Base-by-base conservation (phyloP, 2,113 vertebrate genomes). In the Hepsetus odoe region DNA sequence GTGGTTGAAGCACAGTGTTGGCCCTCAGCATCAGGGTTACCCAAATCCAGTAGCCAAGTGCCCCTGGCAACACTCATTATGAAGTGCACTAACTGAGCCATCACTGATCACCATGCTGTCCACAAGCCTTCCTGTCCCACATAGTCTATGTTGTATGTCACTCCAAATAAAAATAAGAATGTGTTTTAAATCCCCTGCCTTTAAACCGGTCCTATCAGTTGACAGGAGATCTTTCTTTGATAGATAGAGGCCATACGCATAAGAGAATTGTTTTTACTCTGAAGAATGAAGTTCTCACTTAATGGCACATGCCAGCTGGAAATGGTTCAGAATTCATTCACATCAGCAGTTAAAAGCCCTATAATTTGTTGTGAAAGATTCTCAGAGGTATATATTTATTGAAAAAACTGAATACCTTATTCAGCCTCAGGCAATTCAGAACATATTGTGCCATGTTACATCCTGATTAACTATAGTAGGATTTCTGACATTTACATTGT, bases 111-210 rank as follows among this genome's bases (percentile, higher is more conserved):
- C 61, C 74, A 4, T 18, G 59, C 77, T 76, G 77, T 67, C 69
- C 55, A 44, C 7, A 13, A 53, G 72, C 66, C 38, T 2, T 32
- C n/a, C 13, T 13, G 14, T 44, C 68, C 51, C 59, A 30, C 14
- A 16, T 62, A 51, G 61, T 22, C 40, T 30, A 28, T 12, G 59
- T 32, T 53, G 40, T 22, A 61, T 82, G 70, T 82, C 70, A 55
- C 11, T 26, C 18, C 59, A 68, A 30, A 82, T 82, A 64, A 53
- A 75, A 75, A 73, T 67, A 69, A 69, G 58, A 70, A 62, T 61
- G 42, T 14, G 44, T 66, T 77, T 72, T 42, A 61, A 68, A 44
- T 26, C 16, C 2, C 26, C 51, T 68, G 69, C 32, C 35, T 66
- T 61, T 38, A 5, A 68, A 24, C 61, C 65, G 35, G 11, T 32